Evolutionary conservation across 2,113 vertebrate species (phyloP), one percentile per base, ranked within the genome.

Genomic region (Hippolais icterina): DNA sequence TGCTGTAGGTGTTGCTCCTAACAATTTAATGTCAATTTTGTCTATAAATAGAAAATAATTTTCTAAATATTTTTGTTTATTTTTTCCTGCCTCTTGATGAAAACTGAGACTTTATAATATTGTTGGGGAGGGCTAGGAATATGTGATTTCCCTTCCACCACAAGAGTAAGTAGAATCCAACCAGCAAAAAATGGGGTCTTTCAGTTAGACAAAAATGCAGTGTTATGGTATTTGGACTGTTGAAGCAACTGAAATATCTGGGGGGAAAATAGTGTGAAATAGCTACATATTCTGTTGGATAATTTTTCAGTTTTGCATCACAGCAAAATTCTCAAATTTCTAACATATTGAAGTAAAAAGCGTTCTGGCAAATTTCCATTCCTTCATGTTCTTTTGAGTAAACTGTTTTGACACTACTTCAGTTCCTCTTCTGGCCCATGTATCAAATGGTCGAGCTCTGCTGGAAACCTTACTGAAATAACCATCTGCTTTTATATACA

Each of bases 41-140:
- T 5, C 35, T 53, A 39, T 56, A 42, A 82, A 74, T 12, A 69
- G 10, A 52, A 84, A 52, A 42, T 16, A 31, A 14, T 33, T 70
- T 84, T 59, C 7, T 28, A 14, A 66, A 50, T 16, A 20, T 21
- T 35, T 64, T 63, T 68, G 0, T 11, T 64, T 68, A 4, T 19
- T 64, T 72, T 75, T 77, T 65, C 31, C 15, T 94, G 75, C 11
- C 6, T 49, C 8, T n/a, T 79, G 19, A 76, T 79, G 25, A 41
- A 75, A 82, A 75, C 12, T 22, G 24, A 75, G 13, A 63, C 22
- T 35, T 66, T 66, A 35, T 63, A 61, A 37, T 79, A 31, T 28
- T 46, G 2, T 9, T 20, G 9, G 3, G 10, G 3, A 63, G 6
- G 0, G 0, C 3, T 74, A 4, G n/a, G 11, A 57, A 65, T 9